Evolutionary conservation across 23 tunicate species (phyloP), one percentile per base, ranked within the genome.

Genomic region (Pegea sp.): DNA sequence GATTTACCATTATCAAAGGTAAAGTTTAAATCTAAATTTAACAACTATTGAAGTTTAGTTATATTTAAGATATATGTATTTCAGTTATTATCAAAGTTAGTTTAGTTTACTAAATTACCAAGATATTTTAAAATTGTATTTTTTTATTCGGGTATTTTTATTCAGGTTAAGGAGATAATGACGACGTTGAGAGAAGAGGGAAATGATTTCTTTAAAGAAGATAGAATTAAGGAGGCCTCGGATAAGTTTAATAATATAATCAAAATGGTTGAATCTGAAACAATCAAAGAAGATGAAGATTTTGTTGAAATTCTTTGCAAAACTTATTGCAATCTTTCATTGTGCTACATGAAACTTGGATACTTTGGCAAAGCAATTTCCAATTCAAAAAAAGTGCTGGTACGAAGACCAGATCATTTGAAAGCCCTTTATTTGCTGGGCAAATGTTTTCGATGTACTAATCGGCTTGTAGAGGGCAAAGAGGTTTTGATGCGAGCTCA

Each of bases 401-500:
- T 31, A 27, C 52, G 67, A 58, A 28, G 63, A 34, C 54, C 48
- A 2, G 71, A 73, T 3, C 69, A 84, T 44, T 38, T 68, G 26
- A 84, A 84, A 68, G 95, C 95, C 1, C 53, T 84, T 34, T 84
- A 66, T 44, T 58, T 84, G n/a, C 65, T 65, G 31, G 95, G 95
- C 3, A 73, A 72, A 53, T 55, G 73, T 0, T 29, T 72, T 13
- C 74, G 81, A 7, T 81, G 73, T 53, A 30, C 68, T 8, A 69
- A 69, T 3, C 55, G 63, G 23, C 73, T 84, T 42, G 11, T 30
- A 34, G 48, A 56, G 23, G 60, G 80, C 48, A 71, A 64, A 38
- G 57, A 52, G 18, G 65, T 49, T 44, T 42, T 78, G 53, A 31
- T 70, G 29, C 60, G 65, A 1, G 92, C 92, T 24, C 63, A 26